Evolutionary conservation across 2,888 invertebrate species (phyloP).

Genomic region (Schizotus pectinicornis): DNA sequence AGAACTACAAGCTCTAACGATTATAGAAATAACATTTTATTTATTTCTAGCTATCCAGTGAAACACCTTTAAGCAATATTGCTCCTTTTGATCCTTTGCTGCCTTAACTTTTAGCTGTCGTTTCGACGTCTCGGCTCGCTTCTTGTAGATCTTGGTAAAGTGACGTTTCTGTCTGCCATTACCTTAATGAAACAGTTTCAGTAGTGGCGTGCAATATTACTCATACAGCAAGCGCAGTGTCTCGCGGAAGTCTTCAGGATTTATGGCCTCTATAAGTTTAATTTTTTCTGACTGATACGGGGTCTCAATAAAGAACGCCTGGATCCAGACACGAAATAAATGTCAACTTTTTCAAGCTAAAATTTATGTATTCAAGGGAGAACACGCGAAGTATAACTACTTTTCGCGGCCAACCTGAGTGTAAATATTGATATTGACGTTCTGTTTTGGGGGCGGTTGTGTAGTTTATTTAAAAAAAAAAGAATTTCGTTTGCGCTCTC

Average conservation of each 20-base stretch:
- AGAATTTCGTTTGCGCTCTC: too few relatives aligned
- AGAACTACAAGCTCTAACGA: too few relatives aligned
- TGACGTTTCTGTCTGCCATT: conserved; percentile 5
- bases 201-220: background rate
- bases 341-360: background rate
- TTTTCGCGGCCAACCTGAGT: conserved; percentile 2
- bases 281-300: background rate
- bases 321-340: conserved; percentile 4
- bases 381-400: background rate
- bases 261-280: background rate
- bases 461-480: too few relatives aligned
- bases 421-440: conserved; percentile 10
- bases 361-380: conserved; percentile 5
- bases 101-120: too few relatives aligned
- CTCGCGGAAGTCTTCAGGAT: background rate
- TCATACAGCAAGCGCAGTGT: background rate
- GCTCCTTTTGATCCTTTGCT: too few relatives aligned
- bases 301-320: background rate
- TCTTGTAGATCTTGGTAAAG: background rate
- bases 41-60: too few relatives aligned
- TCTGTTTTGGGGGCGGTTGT: background rate
- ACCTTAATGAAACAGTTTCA: conserved; percentile 27
- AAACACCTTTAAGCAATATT: too few relatives aligned
- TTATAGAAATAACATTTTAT: too few relatives aligned
- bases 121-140: too few relatives aligned